These are phyloP conservation scores for Phrynocephalus forsythii DNA, from an alignment of 2,797 vertebrate species.

Conservation along the genomic window DNA sequence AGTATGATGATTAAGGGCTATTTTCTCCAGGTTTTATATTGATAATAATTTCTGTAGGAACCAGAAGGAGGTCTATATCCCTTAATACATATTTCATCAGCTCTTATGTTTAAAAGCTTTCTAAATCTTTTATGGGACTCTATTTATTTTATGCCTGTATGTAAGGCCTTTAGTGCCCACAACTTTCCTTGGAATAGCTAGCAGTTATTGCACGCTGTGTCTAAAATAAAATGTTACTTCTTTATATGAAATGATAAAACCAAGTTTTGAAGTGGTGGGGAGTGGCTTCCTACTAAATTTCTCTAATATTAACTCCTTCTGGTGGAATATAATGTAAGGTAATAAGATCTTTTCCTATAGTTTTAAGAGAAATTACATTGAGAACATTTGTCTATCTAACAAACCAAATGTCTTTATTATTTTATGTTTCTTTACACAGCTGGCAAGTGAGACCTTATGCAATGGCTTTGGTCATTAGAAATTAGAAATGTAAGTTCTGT, in stretches of 20 bases:
- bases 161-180: background rate
- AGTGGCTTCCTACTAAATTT: background rate
- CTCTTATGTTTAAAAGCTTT: constrained; percentile 16
- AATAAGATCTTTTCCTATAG: background rate
- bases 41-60: background rate
- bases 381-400: background rate
- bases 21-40: constrained; percentile 4
- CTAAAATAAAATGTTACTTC: background rate
- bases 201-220: background rate
- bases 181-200: background rate
- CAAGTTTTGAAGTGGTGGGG: background rate
- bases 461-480: background rate
- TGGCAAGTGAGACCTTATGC: background rate
- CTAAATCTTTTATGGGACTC: background rate
- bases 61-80: background rate
- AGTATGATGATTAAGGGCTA: background rate
- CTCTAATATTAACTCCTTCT: background rate
- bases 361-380: background rate
- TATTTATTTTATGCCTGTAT: constrained; percentile 8
- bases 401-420: background rate
- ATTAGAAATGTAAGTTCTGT: background rate
- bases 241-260: background rate
- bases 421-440: background rate
- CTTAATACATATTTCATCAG: constrained; percentile 17
- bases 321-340: background rate